Base-by-base conservation (phyloP, 2,797 vertebrate genomes). In the Sebastes baramenuke region DNA sequence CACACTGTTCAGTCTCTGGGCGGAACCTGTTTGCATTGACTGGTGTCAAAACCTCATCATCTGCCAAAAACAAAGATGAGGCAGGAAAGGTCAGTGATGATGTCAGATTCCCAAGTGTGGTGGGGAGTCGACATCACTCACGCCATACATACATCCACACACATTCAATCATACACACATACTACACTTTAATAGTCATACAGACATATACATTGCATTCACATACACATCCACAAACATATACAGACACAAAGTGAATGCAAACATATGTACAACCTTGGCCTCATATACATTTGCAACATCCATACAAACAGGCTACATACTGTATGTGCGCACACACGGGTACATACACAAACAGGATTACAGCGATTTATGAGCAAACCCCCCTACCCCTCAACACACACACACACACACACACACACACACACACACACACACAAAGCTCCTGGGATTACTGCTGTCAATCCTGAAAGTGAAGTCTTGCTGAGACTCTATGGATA, bases 401-500 rank as follows among this genome's bases (percentile, higher is more conserved):
- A 83, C 30, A 67, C 30, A 80, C 55, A 36, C 36, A 60, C 55
- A 42, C 30, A 67, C 59, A 22, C n/a, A 36, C 34, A 59, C 1
- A 46, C 29, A 65, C 24, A 42, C 60, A 65, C 32, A 64, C 29
- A 54, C 22, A 67, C 22, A 74, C 56, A 61, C 30, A 75, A 4
- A 58, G 18, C 72, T 84, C 60, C 0, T 24, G 71, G 82, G 86
- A 90, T 82, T 80, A 22, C 66, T 74, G 5, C 65, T 73, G 80
- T 84, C 85, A 76, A 38, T 82, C 20, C 72, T 82, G 61, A 82
- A 75, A 72, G 29, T 72, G 84, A 89, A 84, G 72, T 84, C 81
- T 82, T 66, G 77, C 88, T 85, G 89, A 85, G 80, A 83, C 72
- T 83, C 71, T 74, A 89, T 93, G 79, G 91, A 93, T 94, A 92